phyloP scores from a whole-genome alignment of 1,140 invertebrate species.

The Trachelipus rathkii region DNA sequence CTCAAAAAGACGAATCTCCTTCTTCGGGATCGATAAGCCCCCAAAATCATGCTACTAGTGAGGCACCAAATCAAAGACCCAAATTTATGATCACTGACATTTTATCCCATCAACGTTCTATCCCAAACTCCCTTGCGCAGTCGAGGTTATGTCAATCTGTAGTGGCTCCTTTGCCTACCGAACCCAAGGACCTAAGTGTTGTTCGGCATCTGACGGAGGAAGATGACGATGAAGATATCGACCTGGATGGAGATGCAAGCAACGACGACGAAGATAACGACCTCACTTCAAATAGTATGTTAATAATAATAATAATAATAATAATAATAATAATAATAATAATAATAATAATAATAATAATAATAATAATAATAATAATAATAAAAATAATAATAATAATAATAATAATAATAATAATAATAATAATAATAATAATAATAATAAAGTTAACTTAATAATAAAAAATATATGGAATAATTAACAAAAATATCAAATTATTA shows the following conservation, averaged over 20 bases:
- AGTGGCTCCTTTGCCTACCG: background rate
- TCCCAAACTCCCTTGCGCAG: background rate
- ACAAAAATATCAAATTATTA: too few relatives aligned
- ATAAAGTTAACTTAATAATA: too few relatives aligned
- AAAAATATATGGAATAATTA: too few relatives aligned
- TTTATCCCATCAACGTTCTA: background rate
- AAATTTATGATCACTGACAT: background rate
- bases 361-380: too few relatives aligned
- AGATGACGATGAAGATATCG: background rate
- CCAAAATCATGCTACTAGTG: background rate
- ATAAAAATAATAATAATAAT: too few relatives aligned
- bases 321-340: too few relatives aligned
- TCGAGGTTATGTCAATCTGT: background rate
- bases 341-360: too few relatives aligned
- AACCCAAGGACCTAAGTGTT: background rate
- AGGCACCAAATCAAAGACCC: background rate
- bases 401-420: too few relatives aligned
- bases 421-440: too few relatives aligned
- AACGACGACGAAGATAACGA: conserved; percentile 2
- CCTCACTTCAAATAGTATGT: background rate
- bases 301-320: background rate
- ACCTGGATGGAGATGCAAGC: background rate
- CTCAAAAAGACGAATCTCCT: background rate
- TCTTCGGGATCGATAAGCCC: background rate
- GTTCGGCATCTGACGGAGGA: background rate